A percentile compares a stretch with the other conserved stretches of the same genome.
phyloP scores from a whole-genome alignment of 1,140 invertebrate genomes.

The Papilio xuthus region DNA sequence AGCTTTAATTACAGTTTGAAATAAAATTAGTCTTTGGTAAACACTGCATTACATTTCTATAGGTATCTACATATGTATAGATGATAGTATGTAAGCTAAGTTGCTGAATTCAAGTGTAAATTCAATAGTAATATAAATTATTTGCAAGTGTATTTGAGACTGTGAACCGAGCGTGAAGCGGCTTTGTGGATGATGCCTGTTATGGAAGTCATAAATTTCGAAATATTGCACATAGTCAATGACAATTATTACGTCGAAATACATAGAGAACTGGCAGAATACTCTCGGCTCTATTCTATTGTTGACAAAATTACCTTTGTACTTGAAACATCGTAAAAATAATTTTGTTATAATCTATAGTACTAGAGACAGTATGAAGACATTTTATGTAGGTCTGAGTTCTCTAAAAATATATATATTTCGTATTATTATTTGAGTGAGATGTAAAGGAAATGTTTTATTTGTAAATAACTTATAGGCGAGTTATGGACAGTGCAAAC shows the following conservation, averaged over 20 bases:
- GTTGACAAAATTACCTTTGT: background rate
- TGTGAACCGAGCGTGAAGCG: background rate
- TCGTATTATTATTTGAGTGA: background rate
- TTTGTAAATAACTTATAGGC: slow-evolving; percentile 23
- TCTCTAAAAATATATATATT: background rate
- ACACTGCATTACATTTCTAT: too few species aligned
- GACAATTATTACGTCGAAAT: slow-evolving; percentile 3
- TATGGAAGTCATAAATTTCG: slow-evolving; percentile 6
- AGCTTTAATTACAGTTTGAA: too few species aligned
- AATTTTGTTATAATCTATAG: too few species aligned
- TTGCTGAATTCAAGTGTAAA: background rate
- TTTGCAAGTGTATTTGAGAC: slow-evolving; percentile 7
- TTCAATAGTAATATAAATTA: slow-evolving; percentile 1
- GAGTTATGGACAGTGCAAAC: slow-evolving; percentile 25
- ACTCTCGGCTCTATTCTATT: background rate
- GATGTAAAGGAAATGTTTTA: slow-evolving; percentile 3
- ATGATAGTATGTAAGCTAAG: background rate
- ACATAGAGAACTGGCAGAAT: background rate
- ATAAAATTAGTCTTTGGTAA: too few species aligned
- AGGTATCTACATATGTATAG: background rate
- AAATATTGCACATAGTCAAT: slow-evolving; percentile 12
- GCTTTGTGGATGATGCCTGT: slow-evolving; percentile 16
- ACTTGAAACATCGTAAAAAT: background rate
- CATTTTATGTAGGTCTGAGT: background rate
- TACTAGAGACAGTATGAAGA: too few species aligned